Base-by-base conservation (phyloP, 2,797 vertebrate species). In the Poeciliopsis presidionis region DNA sequence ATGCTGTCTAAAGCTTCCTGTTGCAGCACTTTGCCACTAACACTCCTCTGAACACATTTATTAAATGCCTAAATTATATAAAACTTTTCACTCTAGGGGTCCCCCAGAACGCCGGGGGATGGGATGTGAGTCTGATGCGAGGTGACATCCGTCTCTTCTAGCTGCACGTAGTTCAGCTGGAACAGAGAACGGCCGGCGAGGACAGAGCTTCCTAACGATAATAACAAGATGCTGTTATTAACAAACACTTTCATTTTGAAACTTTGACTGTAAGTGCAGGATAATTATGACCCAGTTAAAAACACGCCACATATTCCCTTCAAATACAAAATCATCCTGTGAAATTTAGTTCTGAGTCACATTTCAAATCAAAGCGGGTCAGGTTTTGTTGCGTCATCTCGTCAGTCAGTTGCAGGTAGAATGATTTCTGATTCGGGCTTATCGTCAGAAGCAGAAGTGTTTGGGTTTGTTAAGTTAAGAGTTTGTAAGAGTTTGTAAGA, bases 21-120 rank as follows among this genome's bases (percentile, higher is more conserved):
- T 45, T 43, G n/a, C n/a, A 59, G 55, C 73, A 30, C 7, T 74
- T 61, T 20, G 6, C 25, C 39, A n/a, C 39, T 74, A 57, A 45
- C 73, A 74, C 39, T 45, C 36, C 39, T 74, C 73, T 55, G 39
- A n/a, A 74, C 51, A 74, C 73, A 75, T 59, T 30, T 61, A 75
- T 61, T 61, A 75, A 75, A 46, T 33, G 57, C 73, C 16, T n/a
- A 61, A 16, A 43, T 45, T 75, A 13, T 30, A 30, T 46, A 20
- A 61, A 75, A 46, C 43, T 13, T 69, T 43, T 75, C 28, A 30
- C 55, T 46, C 73, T 18, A 25, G 41, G 73, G 55, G 39, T 69
- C 28, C 41, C 55, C 41, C 22, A 13, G 16, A 33, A 28, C 55
- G 12, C 16, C 8, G 18, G 18, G 73, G 16, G 55, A 33, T 20